Evolutionary conservation across 2,888 invertebrate genomes (phyloP), one percentile per base, ranked within the genome.

Genomic region (Nymphalis polychloros): DNA sequence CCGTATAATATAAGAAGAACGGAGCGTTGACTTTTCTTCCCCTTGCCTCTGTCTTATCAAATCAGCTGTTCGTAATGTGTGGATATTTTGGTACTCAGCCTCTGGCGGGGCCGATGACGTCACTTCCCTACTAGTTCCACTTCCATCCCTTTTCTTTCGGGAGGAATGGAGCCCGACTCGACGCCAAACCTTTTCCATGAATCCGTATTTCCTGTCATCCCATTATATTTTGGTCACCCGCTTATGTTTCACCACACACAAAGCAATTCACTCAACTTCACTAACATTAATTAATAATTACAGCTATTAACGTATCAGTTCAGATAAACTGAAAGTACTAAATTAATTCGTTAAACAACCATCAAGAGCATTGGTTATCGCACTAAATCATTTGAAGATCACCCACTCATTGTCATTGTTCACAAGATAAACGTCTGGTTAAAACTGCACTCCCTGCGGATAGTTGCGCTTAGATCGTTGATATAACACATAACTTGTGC

Each of bases 141-240:
- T 92, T 88, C 92, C 92, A 87, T 93, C 93, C 89, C 92, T 90
- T 89, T 93, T 93, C 86, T 92, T 92, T 67, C 93, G 93, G 86
- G 93, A 92, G 89, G 93, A 93, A 89, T 93, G 93, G 87, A 93
- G 93, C 84, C 93, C 93, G 77, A 93, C 93, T 76, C 92, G 87
- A 85, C 92, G 91, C 93, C 93, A 93, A 90, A 93, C 92, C 86
- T 93, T 93, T 92, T 93, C 93, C 93, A 93, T 89, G 85, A 87
- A 86, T 92, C 88, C 81, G 81, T 88, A 82, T 90, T 89, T 85
- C 80, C 81, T 88, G 87, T 92, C 92, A 92, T 92, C 92, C 92
- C 92, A 92, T 92, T 83, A 80, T 88, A 84, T 85, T 85, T 80
- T 67, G 68, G 67, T 69, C 64, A 64, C 69, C 41, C 61, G 59